Conservation (phyloP, 2,113 vertebrate species). For the Myrmecobius fasciatus region DNA sequence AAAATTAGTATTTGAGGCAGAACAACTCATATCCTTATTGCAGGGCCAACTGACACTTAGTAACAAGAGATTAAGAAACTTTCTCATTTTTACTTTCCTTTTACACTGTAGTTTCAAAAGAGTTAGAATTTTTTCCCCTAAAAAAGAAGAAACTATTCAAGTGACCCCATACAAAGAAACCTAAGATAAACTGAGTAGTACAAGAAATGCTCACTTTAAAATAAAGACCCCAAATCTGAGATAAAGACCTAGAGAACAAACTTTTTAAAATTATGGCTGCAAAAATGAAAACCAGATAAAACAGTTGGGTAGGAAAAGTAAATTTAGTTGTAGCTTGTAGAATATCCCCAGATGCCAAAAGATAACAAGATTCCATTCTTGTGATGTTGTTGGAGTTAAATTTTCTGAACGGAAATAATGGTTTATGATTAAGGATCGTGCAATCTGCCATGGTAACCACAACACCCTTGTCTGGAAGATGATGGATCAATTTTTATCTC, state of each 20-base stretch:
- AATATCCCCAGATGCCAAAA: slow-evolving; percentile 12
- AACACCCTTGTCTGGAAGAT: slow-evolving; percentile 25
- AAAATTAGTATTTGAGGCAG: slow-evolving; percentile 34
- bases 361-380: slow-evolving; percentile 57
- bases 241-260: slow-evolving; percentile 6
- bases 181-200: not conserved
- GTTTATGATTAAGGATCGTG: not conserved
- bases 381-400: slow-evolving; percentile 9
- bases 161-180: not conserved
- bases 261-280: slow-evolving; percentile 34
- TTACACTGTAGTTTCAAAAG: not conserved
- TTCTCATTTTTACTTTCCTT: slow-evolving; percentile 32
- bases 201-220: not conserved
- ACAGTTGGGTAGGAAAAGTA: slow-evolving; percentile 54
- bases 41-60: not conserved
- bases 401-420: slow-evolving; percentile 43
- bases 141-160: not conserved
- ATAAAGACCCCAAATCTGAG: not conserved
- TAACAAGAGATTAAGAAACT: slow-evolving; percentile 2
- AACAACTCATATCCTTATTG: slow-evolving; percentile 34
- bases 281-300: slow-evolving; percentile 56
- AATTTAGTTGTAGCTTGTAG: slow-evolving; percentile 2
- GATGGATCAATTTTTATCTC: not conserved
- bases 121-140: not conserved
- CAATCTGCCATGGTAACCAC: not conserved